These are phyloP conservation scores for Colletes gigas DNA, from an alignment of 1,140 invertebrate genomes.

Conservation along the genomic window DNA sequence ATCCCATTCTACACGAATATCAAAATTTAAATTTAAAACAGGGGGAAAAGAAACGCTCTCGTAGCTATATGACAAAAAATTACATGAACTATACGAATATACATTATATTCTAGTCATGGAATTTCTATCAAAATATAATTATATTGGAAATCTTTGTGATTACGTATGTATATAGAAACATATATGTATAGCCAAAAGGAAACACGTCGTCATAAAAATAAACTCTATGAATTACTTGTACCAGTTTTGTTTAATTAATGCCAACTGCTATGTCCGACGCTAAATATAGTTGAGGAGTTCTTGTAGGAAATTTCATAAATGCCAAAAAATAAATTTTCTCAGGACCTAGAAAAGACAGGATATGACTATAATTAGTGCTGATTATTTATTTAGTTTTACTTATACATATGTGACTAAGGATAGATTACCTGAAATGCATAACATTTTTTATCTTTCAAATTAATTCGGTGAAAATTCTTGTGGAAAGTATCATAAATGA, in stretches of 20 bases:
- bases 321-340: too few species aligned
- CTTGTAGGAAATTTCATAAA: too few species aligned
- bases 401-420: too few species aligned
- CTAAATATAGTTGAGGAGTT: too few species aligned
- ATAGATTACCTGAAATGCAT: too few species aligned
- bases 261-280: too few species aligned
- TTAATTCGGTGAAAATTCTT: too few species aligned
- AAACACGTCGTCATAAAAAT: slow-evolving; percentile 8
- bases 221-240: slow-evolving; percentile 11
- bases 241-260: neutral
- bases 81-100: slow-evolving; percentile 37
- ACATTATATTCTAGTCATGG: slow-evolving; percentile 62
- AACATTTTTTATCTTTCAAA: too few species aligned
- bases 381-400: too few species aligned
- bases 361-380: too few species aligned
- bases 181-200: slow-evolving; percentile 14
- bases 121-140: slow-evolving; percentile 57
- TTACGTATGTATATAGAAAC: slow-evolving; percentile 14
- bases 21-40: slow-evolving; percentile 42
- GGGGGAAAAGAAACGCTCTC: slow-evolving; percentile 72
- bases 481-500: too few species aligned
- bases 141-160: slow-evolving; percentile 28
- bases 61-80: slow-evolving; percentile 56
- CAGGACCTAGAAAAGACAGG: too few species aligned
- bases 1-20: neutral